Percentiles rank a stretch among this genome's conserved stretches.
These are phyloP conservation scores for Vanacampus margaritifer DNA, from an alignment of 2,113 vertebrate species.

Conservation along the genomic window DNA sequence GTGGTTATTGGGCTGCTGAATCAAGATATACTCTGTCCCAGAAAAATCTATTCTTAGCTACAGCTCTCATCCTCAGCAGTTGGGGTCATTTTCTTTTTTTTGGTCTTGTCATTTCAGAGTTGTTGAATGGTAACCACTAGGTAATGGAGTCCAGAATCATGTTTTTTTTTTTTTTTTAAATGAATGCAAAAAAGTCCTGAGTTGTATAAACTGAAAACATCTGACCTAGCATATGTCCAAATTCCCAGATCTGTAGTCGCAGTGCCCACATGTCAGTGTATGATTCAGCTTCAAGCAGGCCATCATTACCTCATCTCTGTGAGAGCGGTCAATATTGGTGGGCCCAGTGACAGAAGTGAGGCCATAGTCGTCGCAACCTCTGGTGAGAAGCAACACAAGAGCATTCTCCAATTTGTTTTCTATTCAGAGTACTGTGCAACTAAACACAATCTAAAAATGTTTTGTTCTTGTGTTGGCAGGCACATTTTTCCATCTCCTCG, in stretches of 20 bases:
- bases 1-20: conserved; percentile 49
- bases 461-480: conserved; percentile 68
- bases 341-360: conserved; percentile 80
- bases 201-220: not conserved
- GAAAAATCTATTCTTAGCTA: conserved; percentile 64
- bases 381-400: conserved; percentile 67
- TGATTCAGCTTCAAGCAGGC: conserved; percentile 83
- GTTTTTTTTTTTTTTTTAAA: no score
- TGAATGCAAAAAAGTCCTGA: not conserved
- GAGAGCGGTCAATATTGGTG: conserved; percentile 86
- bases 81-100: conserved; percentile 19
- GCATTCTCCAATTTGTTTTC: not conserved
- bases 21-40: conserved; percentile 52
- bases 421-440: not conserved
- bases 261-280: conserved; percentile 86
- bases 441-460: not conserved
- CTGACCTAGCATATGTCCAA: not conserved
- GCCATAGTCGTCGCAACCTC: conserved; percentile 75
- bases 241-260: conserved; percentile 82
- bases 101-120: conserved; percentile 12
- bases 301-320: conserved; percentile 78
- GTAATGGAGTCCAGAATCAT: not conserved
- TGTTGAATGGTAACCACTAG: not conserved
- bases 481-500: conserved; percentile 82
- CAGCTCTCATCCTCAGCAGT: conserved; percentile 27